Evolutionary conservation across 2,888 invertebrate genomes (phyloP).

Genomic region (Phortica okadai): DNA sequence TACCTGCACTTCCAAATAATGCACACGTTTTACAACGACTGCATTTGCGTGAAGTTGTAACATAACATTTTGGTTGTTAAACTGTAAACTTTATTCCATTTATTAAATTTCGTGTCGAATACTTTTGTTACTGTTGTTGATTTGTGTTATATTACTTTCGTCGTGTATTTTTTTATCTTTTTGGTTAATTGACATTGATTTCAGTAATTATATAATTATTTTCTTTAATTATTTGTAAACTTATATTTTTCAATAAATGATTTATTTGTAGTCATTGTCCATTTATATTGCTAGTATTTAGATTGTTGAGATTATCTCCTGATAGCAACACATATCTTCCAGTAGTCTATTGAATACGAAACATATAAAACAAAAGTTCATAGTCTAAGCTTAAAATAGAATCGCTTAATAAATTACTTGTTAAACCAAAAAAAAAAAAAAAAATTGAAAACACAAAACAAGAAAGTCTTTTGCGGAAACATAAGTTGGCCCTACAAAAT

Average conservation of each 20-base stretch:
- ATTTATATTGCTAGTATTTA: background rate
- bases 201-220: background rate
- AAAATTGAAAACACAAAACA: conserved; percentile 3
- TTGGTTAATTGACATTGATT: background rate
- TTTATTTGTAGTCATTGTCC: background rate
- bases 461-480: conserved; percentile 19
- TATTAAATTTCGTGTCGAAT: conserved; percentile 39
- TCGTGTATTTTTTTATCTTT: conserved; percentile 56
- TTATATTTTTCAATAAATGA: conserved; percentile 1
- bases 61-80: conserved; percentile 42
- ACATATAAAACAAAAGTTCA: background rate
- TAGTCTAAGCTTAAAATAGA: conserved; percentile 47
- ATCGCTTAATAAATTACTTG: conserved; percentile 46
- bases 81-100: conserved; percentile 61
- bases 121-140: conserved; percentile 58
- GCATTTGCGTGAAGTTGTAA: background rate
- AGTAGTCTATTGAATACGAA: conserved; percentile 16
- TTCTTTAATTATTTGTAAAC: conserved; percentile 4
- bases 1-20: background rate
- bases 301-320: conserved; percentile 11
- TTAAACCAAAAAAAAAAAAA: conserved; percentile 17
- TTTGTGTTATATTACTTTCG: conserved; percentile 68
- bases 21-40: background rate
- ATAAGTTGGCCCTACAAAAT: conserved; percentile 19
- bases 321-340: conserved; percentile 31